Conservation (phyloP, 2,797 vertebrate species). For the Lepidocolaptes lacrymiger region DNA sequence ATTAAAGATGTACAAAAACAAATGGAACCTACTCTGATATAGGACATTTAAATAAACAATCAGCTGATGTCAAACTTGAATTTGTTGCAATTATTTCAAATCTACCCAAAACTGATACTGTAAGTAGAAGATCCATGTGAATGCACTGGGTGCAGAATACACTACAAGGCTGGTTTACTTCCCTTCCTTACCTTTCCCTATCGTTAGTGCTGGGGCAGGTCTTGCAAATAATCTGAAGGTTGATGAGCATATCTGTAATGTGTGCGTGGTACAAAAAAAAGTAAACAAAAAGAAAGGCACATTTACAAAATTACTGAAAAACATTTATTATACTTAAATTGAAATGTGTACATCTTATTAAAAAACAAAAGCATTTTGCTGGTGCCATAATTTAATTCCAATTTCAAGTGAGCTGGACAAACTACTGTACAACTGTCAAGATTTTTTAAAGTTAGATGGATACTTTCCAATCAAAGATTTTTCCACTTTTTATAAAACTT, state of each 20-base stretch:
- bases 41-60: conserved; percentile 51
- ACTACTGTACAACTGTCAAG: conserved; percentile 61
- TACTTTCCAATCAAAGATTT: conserved; percentile 63
- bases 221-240: background rate
- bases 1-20: conserved; percentile 42
- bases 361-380: conserved; percentile 81
- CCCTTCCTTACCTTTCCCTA: background rate
- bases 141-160: background rate
- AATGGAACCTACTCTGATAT: conserved; percentile 2
- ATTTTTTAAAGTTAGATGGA: conserved; percentile 59
- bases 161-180: background rate
- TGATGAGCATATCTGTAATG: background rate
- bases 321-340: conserved; percentile 81
- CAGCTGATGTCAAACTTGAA: background rate
- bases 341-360: conserved; percentile 82
- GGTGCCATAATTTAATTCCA: conserved; percentile 78
- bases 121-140: background rate
- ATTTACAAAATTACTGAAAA: conserved; percentile 78
- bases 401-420: conserved; percentile 73
- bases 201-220: accelerated
- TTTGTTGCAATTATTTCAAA: background rate
- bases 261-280: accelerated
- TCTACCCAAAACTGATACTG: background rate
- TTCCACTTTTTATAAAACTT: conserved; percentile 64
- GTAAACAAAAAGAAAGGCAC: conserved; percentile 52